Evolutionary conservation across 2,797 vertebrate genomes (phyloP), one percentile per base, ranked within the genome.

Genomic region (Hemibagrus guttatus): DNA sequence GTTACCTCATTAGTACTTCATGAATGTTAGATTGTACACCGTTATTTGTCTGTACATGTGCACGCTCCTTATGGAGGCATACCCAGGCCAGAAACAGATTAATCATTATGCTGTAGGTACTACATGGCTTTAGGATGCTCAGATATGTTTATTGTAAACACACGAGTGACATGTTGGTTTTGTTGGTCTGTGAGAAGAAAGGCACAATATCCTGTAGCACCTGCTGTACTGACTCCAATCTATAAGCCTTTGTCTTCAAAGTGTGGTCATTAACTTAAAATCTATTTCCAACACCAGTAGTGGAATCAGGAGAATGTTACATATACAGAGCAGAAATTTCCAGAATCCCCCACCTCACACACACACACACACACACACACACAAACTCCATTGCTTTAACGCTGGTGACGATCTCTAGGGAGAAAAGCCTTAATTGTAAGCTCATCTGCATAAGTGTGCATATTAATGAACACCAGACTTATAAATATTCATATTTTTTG

Each of bases 401-500:
- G 87, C 94, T 94, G 91, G 90, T 90, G 91, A 87, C 89, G 89
- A 92, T 95, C 95, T 95, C 95, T 92, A 66, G 94, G 93, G 95
- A 90, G 92, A 94, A 93, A 92, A 94, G 91, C 93, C 94, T 96
- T 97, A 97, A 97, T 95, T 95, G 94, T 89, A 92, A 86, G 75
- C 93, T 93, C 88, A 96, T 97, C 96, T 97, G 92, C 96, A 97
- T 96, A 94, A 95, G 93, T 93, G 92, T 95, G 95, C 95, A 96
- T 96, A 97, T 96, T 95, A 96, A 96, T 94, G 93, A 94, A 90
- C 0, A 87, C 79, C 23, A 6, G 59, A 88, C 92, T 94, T 94
- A 97, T 98, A 96, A 97, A 99, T 98, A 99, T 98, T 97, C 97
- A 97, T 97, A 93, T 72, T 90, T 93, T 96, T 96, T 97, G 95